Evolutionary conservation across 1,140 invertebrate species (phyloP), one percentile per base, ranked within the genome.

Genomic region (Bicyclus anynana): DNA sequence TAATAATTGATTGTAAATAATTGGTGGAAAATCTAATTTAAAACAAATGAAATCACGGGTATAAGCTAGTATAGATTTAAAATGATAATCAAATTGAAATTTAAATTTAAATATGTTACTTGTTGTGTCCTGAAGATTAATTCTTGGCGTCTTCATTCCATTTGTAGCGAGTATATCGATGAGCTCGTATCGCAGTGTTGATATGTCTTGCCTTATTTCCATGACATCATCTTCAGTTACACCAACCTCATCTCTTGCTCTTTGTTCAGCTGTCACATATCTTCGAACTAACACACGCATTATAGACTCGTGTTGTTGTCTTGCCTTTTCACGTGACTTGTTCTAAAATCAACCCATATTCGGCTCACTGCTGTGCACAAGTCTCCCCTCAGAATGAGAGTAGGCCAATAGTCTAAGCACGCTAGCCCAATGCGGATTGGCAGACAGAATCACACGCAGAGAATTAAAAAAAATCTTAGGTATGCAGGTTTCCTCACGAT

Each of bases 221-320:
- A 97, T 97, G 33, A 99, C 94, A 79, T 99, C 97, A 82, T 99
- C 97, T 74, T 98, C 97, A 0, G 96, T 98, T 4, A 98, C 96
- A 5, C 94, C 94, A 54, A 92, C 94, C 23, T 96, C 95, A 72
- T 97, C 95, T 37, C 94, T 89, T 60, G 94, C 95, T 20, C 93
- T 85, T 78, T 97, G 96, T 77, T 96, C 95, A 0, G 93, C 92
- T 0, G 94, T 96, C 1, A 97, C 93, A 80, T 96, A 97, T 2
- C 96, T 90, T 14, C 95, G 89, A 7, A 97, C 93, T 42, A 97
- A 84, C 23, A 95, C 87, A 56, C 93, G 90, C 93, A 97, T 95
- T 5, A 96, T 93, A 4, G 91, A 90, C 68, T 95, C 92, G 77
- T 95, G 94, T 10, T 94, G 90, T 2, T 90, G 83, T 65, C 91